phyloP scores from a whole-genome alignment of 1,140 invertebrate genomes.

The Arctopsyche grandis region DNA sequence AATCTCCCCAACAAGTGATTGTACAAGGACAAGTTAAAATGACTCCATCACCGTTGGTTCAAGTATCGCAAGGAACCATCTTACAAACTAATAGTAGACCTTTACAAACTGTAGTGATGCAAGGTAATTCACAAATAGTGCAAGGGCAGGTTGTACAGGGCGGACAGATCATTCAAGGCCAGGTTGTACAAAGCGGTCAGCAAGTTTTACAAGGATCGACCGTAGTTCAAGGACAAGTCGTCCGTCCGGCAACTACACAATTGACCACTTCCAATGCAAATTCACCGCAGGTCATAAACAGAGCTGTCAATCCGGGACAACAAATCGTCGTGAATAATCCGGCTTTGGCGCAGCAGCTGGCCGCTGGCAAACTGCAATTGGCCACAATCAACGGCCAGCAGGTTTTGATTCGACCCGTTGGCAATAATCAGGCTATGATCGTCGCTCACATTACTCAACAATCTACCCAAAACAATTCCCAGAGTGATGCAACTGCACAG shows the following conservation, averaged over 20 bases:
- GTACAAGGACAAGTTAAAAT: slow-evolving; percentile 59
- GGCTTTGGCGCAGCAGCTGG: slow-evolving; percentile 78
- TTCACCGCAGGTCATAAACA: slow-evolving; percentile 52
- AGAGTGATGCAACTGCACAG: slow-evolving; percentile 52
- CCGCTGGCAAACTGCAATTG: slow-evolving; percentile 81
- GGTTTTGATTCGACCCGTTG: slow-evolving; percentile 77
- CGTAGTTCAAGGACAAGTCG: slow-evolving; percentile 43
- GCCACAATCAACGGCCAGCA: slow-evolving; percentile 86
- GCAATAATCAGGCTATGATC: slow-evolving; percentile 77
- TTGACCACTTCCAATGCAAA: slow-evolving; percentile 55
- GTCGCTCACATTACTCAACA: slow-evolving; percentile 71
- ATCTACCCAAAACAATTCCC: slow-evolving; percentile 60
- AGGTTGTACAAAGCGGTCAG: slow-evolving; percentile 36
- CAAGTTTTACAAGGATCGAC: slow-evolving; percentile 31
- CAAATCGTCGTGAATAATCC: slow-evolving; percentile 82
- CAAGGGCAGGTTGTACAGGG: slow-evolving; percentile 46
- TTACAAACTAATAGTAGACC: slow-evolving; percentile 48
- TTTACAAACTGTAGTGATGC: slow-evolving; percentile 60
- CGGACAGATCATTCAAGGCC: slow-evolving; percentile 48
- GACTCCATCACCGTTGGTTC: slow-evolving; percentile 37
- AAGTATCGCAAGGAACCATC: slow-evolving; percentile 49
- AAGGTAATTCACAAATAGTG: slow-evolving; percentile 53
- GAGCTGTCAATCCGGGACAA: slow-evolving; percentile 58
- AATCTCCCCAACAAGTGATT: slow-evolving; percentile 58
- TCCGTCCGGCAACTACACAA: slow-evolving; percentile 43